A percentile compares a stretch with the other conserved stretches of the same genome.
phyloP scores from a whole-genome alignment of 2,113 vertebrate species.

The Sminthopsis crassicaudata region DNA sequence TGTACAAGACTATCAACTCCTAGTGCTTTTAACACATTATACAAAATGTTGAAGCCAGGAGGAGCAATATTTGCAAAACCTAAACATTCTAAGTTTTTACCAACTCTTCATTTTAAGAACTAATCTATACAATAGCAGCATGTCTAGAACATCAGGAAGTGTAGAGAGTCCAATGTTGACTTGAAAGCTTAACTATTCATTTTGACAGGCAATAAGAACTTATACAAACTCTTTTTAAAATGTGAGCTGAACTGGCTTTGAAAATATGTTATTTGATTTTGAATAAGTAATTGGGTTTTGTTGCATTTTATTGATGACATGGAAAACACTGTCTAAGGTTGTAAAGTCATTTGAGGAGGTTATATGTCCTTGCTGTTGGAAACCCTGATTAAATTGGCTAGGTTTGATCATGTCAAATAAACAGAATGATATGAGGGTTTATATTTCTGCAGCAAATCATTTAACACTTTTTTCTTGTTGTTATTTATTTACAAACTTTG shows the following conservation, averaged over 20 bases:
- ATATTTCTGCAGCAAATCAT: constrained; percentile 78
- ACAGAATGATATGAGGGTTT: constrained; percentile 73
- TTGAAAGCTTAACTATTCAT: constrained; percentile 70
- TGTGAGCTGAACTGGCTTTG: constrained; percentile 77
- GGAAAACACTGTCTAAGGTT: constrained; percentile 24
- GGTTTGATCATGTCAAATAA: constrained; percentile 71
- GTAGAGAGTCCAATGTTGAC: constrained; percentile 69
- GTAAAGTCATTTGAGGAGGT: constrained; percentile 22
- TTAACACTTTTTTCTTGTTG: constrained; percentile 83
- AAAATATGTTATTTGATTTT: constrained; percentile 74
- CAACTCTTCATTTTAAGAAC: constrained; percentile 75
- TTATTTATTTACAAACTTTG: constrained; percentile 88
- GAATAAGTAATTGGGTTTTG: constrained; percentile 66
- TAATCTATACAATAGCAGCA: constrained; percentile 73
- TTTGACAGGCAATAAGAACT: constrained; percentile 72
- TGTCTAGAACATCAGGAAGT: constrained; percentile 75
- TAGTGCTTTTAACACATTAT: constrained; percentile 74
- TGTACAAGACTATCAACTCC: constrained; percentile 75
- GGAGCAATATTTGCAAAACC: constrained; percentile 80
- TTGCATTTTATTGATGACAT: constrained; percentile 73
- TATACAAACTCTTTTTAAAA: constrained; percentile 65
- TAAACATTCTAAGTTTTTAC: constrained; percentile 72
- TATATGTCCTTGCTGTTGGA: constrained; percentile 33
- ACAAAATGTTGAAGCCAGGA: constrained; percentile 79
- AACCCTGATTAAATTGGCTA: constrained; percentile 55